phyloP scores from a whole-genome alignment of 2,113 vertebrate genomes.

The Tauraco erythrolophus region DNA sequence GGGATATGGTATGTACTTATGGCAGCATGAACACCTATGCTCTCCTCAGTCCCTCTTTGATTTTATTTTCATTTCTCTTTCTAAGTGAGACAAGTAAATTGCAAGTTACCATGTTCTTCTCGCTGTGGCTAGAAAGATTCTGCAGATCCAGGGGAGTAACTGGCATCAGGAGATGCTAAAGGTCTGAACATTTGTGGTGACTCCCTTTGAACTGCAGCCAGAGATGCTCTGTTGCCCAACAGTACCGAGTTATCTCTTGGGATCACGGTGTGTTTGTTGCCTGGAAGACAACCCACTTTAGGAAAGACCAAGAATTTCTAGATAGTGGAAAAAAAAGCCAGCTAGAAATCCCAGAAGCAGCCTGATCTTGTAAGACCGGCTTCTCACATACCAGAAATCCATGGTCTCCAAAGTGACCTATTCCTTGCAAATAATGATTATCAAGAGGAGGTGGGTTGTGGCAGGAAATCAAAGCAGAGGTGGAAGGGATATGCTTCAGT shows the following conservation, averaged over 20 bases:
- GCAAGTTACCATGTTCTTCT: neutral
- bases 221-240: neutral
- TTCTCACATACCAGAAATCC: neutral
- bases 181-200: neutral
- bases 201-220: neutral
- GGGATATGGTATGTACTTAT: neutral
- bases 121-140: neutral
- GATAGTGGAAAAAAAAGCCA: neutral
- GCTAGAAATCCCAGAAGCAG: neutral
- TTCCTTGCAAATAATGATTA: neutral
- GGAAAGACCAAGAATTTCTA: neutral
- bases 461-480: neutral
- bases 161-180: neutral
- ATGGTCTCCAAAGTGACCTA: neutral
- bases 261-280: neutral
- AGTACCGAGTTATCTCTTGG: neutral
- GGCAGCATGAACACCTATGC: constrained; percentile 17
- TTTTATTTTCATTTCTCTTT: constrained; percentile 62
- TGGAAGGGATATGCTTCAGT: neutral
- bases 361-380: neutral
- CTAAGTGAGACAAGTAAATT: constrained; percentile 14
- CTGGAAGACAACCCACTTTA: neutral
- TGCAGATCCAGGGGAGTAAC: neutral
- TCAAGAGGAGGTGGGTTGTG: neutral
- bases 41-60: constrained; percentile 32